These are phyloP conservation scores for Hemicordylus capensis DNA, from an alignment of 2,113 vertebrate genomes.

Conservation along the genomic window DNA sequence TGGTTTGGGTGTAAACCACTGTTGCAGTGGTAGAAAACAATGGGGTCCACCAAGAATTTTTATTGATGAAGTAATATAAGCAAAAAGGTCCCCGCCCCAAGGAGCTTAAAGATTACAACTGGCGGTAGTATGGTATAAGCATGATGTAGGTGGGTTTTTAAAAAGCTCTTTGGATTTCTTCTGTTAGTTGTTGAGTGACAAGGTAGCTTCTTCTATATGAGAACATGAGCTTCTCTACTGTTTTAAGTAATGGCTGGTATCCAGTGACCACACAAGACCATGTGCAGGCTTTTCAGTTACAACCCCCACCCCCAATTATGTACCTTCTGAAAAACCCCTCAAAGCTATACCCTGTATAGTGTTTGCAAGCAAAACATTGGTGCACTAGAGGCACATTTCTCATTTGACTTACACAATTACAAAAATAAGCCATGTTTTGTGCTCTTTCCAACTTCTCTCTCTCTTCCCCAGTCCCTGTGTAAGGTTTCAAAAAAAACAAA, in stretches of 20 bases:
- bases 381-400: not conserved
- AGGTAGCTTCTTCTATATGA: not conserved
- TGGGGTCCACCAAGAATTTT: not conserved
- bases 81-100: not conserved
- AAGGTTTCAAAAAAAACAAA: not conserved
- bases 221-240: not conserved
- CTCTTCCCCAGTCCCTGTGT: not conserved
- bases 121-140: too few relatives aligned
- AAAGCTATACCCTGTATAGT: not conserved
- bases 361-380: not conserved
- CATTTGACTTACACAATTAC: too few relatives aligned
- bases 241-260: not conserved
- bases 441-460: not conserved
- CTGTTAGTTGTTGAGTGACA: not conserved
- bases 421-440: not conserved
- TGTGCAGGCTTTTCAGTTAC: too few relatives aligned
- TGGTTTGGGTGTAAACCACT: not conserved
- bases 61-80: not conserved
- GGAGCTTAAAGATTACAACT: too few relatives aligned
- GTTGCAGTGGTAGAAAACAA: not conserved
- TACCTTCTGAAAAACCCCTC: too few relatives aligned
- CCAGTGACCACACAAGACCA: too few relatives aligned
- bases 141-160: not conserved
- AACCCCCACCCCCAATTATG: too few relatives aligned
- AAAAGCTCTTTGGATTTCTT: not conserved